Evolutionary conservation across 35 echinoderm and acorn worm genomes (phyloP).

Genomic region (Apostichopus parvimensis): DNA sequence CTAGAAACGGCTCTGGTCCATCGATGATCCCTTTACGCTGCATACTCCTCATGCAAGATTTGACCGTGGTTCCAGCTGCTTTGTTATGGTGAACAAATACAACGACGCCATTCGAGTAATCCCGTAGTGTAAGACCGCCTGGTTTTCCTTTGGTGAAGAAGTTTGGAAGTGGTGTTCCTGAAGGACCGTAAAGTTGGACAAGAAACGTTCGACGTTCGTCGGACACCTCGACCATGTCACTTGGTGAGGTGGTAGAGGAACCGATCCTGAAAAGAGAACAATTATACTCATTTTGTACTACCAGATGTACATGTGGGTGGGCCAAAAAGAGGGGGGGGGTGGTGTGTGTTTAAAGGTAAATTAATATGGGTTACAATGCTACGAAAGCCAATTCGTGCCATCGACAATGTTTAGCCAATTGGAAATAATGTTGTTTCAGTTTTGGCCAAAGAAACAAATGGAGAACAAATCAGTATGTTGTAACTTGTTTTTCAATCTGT

Average conservation of each 20-base stretch:
- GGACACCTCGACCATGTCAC: too few relatives aligned
- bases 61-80: constrained; percentile 21
- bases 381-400: too few relatives aligned
- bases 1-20: background rate
- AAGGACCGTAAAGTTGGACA: background rate
- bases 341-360: too few relatives aligned
- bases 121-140: background rate
- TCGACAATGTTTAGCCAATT: too few relatives aligned
- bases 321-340: too few relatives aligned
- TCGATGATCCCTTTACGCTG: background rate
- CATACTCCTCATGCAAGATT: constrained; percentile 16
- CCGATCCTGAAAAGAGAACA: background rate
- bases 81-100: constrained; percentile 48
- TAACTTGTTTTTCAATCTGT: too few relatives aligned
- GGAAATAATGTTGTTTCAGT: too few relatives aligned
- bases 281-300: background rate
- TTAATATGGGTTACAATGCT: too few relatives aligned
- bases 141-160: background rate
- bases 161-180: constrained; percentile 1
- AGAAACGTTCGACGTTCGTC: background rate
- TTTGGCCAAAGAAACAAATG: too few relatives aligned
- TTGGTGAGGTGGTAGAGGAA: too few relatives aligned
- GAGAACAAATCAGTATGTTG: too few relatives aligned
- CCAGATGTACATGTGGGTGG: too few relatives aligned
- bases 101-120: background rate